Evolutionary conservation across 2,797 vertebrate genomes (phyloP), one percentile per base, ranked within the genome.

Genomic region (Sebastes itinus): DNA sequence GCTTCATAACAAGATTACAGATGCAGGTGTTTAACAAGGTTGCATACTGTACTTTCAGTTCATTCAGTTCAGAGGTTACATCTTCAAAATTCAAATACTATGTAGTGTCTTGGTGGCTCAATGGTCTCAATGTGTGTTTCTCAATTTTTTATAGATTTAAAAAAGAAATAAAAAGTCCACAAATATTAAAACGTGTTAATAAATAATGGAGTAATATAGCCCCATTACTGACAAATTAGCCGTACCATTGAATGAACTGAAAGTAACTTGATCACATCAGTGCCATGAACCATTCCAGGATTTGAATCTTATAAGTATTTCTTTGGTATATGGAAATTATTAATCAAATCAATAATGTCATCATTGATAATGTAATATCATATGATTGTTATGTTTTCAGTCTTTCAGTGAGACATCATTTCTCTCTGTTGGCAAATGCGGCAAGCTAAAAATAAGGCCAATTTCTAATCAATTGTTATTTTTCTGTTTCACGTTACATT

Each of bases 401-500:
- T 27, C 5, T 25, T 64, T 46, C 14, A 54, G 22, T 55, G 20
- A 52, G 30, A 38, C 6, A 5, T 23, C 12, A 58, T 13, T 13
- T 64, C 6, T 52, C 12, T 33, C 4, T 67, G 10, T 33, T 69
- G 22, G 55, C 16, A 23, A 54, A 67, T 64, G 18, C 58, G 35
- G 12, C 1, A 58, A 64, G 12, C 7, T 20, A 58, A 58, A 72
- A 35, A 67, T 25, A 46, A 66, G 4, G 23, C 16, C 54, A 55
- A 11, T 61, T 59, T 25, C 7, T 2, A 14, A 11, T 30, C 2
- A 38, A 1, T 32, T 68, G 6, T 55, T 38, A 8, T 60, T 72
- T 73, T 77, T 65, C 11, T 56, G 10, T 80, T 23, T 60, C 2
- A 32, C 56, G 11, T 69, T 72, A 14, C 0, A 16, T 88, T 82